Evolutionary conservation across 2,888 invertebrate genomes (phyloP).

Genomic region (Stegophylla sp.): DNA sequence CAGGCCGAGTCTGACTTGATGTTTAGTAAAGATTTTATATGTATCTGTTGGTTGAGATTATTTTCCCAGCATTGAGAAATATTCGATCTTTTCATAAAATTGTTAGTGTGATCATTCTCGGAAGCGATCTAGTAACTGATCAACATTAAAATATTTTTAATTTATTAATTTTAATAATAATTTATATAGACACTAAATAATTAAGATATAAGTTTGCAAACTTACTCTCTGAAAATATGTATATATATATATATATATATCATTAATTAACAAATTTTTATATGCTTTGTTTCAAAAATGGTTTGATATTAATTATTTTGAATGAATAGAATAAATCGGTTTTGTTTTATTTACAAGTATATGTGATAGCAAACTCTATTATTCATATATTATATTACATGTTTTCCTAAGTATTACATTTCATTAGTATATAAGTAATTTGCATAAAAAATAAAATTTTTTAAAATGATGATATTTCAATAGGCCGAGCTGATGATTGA

Average conservation of each 20-base stretch:
- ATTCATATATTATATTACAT: background rate
- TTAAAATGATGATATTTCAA: constrained; percentile 51
- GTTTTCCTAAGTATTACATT: too few relatives aligned
- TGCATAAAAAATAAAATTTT: background rate
- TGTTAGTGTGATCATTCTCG: constrained; percentile 45
- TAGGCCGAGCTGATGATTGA: constrained; percentile 53
- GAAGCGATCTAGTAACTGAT: constrained; percentile 45
- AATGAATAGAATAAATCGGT: background rate
- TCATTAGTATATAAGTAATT: too few relatives aligned
- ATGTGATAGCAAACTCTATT: background rate
- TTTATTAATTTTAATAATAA: background rate
- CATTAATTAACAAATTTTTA: constrained; percentile 31
- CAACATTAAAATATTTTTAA: constrained; percentile 6
- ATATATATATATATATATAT: too few relatives aligned
- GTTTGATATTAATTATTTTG: background rate
- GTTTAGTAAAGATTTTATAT: constrained; percentile 18
- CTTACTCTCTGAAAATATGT: too few relatives aligned
- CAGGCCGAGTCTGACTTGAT: constrained; percentile 53
- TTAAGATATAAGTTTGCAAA: too few relatives aligned
- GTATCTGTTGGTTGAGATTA: constrained; percentile 47
- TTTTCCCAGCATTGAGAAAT: constrained; percentile 46
- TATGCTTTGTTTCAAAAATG: constrained; percentile 46
- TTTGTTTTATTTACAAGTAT: background rate
- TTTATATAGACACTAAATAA: background rate
- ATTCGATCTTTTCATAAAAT: constrained; percentile 22